A percentile compares a stretch with the other conserved stretches of the same genome.
Evolutionary conservation across 1,140 invertebrate species (phyloP).

Genomic region (Atta colombica): DNA sequence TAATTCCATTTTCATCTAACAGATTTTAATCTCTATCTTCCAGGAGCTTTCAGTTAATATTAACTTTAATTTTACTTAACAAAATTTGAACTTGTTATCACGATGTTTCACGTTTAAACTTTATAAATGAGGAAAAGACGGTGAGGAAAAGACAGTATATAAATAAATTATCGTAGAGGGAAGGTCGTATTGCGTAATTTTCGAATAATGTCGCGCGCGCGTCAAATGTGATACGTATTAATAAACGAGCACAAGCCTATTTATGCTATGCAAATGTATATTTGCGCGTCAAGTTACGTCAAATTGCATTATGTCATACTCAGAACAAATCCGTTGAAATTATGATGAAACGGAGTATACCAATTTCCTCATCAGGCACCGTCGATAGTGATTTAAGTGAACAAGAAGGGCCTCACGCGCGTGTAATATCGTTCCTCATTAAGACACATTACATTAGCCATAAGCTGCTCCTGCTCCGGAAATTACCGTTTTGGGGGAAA

Average conservation of each 20-base stretch:
- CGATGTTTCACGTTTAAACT: slow-evolving; percentile 14
- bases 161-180: slow-evolving; percentile 36
- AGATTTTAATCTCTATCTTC: neutral
- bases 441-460: slow-evolving; percentile 53
- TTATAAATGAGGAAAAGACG: neutral
- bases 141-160: neutral
- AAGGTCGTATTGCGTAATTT: neutral
- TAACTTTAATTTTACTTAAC: slow-evolving; percentile 31
- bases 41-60: slow-evolving; percentile 18
- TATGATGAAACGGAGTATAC: slow-evolving; percentile 29
- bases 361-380: neutral
- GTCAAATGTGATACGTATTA: neutral
- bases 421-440: slow-evolving; percentile 45
- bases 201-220: slow-evolving; percentile 6
- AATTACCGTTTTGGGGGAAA: slow-evolving; percentile 33
- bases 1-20: neutral
- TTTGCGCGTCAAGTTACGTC: neutral
- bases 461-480: slow-evolving; percentile 20
- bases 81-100: slow-evolving; percentile 26
- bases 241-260: neutral
- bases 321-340: slow-evolving; percentile 41
- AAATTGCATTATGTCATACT: neutral
- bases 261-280: slow-evolving; percentile 19
- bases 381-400: slow-evolving; percentile 37
- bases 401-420: neutral